Conservation (phyloP, 2,113 vertebrate genomes). For the Mus pahari region DNA sequence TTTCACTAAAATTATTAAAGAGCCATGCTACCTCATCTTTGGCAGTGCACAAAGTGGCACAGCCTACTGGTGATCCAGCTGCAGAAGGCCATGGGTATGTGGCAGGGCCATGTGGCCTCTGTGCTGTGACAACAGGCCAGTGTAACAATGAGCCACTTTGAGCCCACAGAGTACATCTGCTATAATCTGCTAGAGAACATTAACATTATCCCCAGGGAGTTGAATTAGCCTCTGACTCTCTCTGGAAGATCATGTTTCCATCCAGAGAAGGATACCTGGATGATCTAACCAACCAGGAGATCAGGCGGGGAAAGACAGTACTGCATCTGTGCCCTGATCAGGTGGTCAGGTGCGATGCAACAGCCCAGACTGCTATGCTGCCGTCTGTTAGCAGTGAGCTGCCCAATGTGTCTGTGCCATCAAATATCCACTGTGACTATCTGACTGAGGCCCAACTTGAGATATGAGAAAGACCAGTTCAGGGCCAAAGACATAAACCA, state of each 20-base stretch:
- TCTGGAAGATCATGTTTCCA: neutral
- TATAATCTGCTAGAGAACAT: conserved; percentile 94
- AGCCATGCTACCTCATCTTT: conserved; percentile 92
- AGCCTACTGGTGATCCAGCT: conserved; percentile 91
- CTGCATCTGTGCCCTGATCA: conserved; percentile 94
- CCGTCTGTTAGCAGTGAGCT: conserved; percentile 98
- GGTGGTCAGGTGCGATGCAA: conserved; percentile 97
- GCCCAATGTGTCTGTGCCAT: conserved; percentile 94
- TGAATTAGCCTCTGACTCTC: conserved; percentile 58
- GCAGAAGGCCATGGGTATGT: conserved; percentile 91
- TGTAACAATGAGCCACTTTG: conserved; percentile 97
- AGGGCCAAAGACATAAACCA: conserved; percentile 91
- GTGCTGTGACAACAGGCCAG: conserved; percentile 92
- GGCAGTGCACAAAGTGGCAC: conserved; percentile 99
- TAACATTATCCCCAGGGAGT: conserved; percentile 93
- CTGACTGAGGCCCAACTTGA: conserved; percentile 95
- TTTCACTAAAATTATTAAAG: neutral
- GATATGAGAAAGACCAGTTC: conserved; percentile 90
- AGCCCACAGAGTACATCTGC: conserved; percentile 90
- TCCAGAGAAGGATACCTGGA: neutral
- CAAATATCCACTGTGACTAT: conserved; percentile 98
- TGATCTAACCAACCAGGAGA: conserved; percentile 91
- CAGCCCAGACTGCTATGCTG: conserved; percentile 98
- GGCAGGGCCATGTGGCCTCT: conserved; percentile 92
- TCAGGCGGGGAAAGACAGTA: conserved; percentile 93